phyloP scores from a whole-genome alignment of 35 echinoderm and acorn worm genomes.

The Ophiothrix spiculata region DNA sequence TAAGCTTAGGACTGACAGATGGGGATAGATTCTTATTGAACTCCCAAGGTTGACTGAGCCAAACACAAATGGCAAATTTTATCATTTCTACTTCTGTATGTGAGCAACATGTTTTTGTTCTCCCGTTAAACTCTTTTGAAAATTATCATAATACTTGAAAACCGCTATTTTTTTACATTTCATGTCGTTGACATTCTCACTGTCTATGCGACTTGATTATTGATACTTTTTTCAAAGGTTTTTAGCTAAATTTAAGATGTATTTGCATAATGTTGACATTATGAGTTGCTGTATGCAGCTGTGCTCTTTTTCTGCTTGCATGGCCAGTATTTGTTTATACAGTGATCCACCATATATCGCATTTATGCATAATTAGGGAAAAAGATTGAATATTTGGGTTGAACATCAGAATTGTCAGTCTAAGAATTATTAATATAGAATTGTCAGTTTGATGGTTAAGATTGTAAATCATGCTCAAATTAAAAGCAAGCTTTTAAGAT shows the following conservation, averaged over 20 bases:
- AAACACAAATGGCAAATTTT: too few species aligned
- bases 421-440: neutral
- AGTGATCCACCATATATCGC: neutral
- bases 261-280: too few species aligned
- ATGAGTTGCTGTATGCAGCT: neutral
- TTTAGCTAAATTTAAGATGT: neutral
- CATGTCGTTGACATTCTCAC: neutral
- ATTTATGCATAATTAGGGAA: neutral
- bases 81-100: too few species aligned
- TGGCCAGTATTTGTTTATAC: neutral
- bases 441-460: neutral
- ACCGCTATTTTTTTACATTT: neutral
- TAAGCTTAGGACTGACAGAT: too few species aligned
- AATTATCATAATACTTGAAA: neutral
- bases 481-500: too few species aligned
- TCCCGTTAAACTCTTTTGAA: too few species aligned
- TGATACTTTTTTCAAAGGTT: neutral
- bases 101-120: too few species aligned
- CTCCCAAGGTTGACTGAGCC: too few species aligned
- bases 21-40: too few species aligned
- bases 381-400: neutral
- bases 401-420: neutral
- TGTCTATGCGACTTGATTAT: neutral
- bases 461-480: neutral
- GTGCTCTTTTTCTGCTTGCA: neutral